Conservation (phyloP, 1,140 invertebrate genomes). For the Papilio machaon region DNA sequence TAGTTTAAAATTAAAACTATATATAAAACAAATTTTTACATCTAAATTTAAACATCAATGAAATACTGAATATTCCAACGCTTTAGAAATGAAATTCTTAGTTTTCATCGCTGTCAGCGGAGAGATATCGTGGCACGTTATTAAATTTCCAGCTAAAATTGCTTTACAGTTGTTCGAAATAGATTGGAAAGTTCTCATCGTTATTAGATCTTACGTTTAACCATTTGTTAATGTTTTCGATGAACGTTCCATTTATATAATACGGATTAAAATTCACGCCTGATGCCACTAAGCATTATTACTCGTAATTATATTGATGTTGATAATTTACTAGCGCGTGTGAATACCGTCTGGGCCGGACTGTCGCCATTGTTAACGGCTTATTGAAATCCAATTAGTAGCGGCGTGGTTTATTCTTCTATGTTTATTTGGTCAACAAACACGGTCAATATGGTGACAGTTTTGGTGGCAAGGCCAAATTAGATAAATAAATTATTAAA, state of each 20-base stretch:
- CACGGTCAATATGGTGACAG: neutral
- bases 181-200: conserved; percentile 25
- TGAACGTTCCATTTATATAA: conserved; percentile 28
- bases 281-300: conserved; percentile 6
- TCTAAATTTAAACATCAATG: neutral
- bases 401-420: conserved; percentile 16
- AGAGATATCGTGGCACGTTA: conserved; percentile 13
- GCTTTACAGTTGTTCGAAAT: conserved; percentile 21
- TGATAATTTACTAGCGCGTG: conserved; percentile 24
- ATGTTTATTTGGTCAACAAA: conserved; percentile 10
- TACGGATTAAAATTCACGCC: conserved; percentile 4
- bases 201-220: conserved; percentile 21
- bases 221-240: conserved; percentile 29
- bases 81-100: conserved; percentile 10
- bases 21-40: neutral
- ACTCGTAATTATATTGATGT: conserved; percentile 17
- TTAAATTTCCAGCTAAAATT: conserved; percentile 21
- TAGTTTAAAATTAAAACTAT: neutral
- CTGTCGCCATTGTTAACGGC: conserved; percentile 26
- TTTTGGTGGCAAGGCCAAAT: neutral
- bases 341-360: conserved; percentile 30
- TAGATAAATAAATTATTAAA: too few species aligned
- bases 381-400: conserved; percentile 23
- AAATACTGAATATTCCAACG: neutral
- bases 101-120: conserved; percentile 20